Evolutionary conservation across 2,113 vertebrate species (phyloP).

Genomic region (Pelvicachromis taeniatus): DNA sequence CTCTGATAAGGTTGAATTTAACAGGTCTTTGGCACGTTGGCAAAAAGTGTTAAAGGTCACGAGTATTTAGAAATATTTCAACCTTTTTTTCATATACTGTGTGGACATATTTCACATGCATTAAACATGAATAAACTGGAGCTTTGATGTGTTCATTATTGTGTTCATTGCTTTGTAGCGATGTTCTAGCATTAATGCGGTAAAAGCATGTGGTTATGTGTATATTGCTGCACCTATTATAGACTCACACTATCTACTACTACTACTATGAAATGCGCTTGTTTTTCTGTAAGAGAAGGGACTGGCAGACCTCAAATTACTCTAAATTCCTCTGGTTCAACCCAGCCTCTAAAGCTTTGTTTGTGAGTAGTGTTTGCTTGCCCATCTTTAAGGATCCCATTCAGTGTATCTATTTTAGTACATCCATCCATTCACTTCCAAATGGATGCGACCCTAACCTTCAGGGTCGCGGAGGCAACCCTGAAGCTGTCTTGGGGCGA

Average conservation of each 20-base stretch:
- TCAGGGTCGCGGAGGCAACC: too few relatives aligned
- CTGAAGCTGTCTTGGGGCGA: too few relatives aligned
- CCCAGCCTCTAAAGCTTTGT: not conserved
- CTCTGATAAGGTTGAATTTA: not conserved
- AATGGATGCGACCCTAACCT: too few relatives aligned
- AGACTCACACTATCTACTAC: not conserved
- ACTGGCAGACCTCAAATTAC: not conserved
- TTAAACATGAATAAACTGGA: not conserved
- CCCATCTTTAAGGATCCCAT: not conserved
- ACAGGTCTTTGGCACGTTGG: not conserved
- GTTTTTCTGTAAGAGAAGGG: conserved; percentile 15
- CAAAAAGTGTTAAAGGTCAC: not conserved
- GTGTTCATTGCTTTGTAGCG: not conserved
- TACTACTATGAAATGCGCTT: conserved; percentile 49
- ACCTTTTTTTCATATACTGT: not conserved
- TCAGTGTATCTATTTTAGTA: not conserved
- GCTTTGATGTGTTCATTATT: not conserved
- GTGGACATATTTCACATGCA: not conserved
- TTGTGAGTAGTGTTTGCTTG: not conserved
- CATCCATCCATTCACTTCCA: too few relatives aligned
- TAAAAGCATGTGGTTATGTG: not conserved
- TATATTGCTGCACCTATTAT: not conserved
- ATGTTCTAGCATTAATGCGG: not conserved
- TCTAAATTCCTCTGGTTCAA: conserved; percentile 18
- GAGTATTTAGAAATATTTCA: not conserved